Conservation (phyloP, 1,140 invertebrate genomes). For the Asobara japonica region DNA sequence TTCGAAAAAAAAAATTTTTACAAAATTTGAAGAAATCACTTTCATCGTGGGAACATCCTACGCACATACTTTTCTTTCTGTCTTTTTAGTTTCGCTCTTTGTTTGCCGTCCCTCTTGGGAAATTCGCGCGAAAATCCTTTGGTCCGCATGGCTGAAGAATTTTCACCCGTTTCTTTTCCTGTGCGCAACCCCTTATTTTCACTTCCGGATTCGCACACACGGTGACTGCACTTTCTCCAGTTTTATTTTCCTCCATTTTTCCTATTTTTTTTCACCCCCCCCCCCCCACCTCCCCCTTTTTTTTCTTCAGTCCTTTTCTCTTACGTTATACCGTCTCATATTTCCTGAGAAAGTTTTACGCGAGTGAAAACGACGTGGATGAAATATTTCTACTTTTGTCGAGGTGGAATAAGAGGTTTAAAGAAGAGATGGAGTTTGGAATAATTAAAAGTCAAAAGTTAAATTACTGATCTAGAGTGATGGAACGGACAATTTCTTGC, state of each 20-base stretch:
- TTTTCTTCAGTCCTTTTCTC: not conserved
- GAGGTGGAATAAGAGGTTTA: not conserved
- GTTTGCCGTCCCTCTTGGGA: too few species aligned
- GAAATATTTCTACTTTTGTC: slow-evolving; percentile 15
- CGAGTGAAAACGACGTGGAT: slow-evolving; percentile 2
- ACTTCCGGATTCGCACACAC: slow-evolving; percentile 24
- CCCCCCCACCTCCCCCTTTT: not conserved
- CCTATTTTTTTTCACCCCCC: not conserved
- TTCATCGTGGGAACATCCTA: too few species aligned
- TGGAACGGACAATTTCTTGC: not conserved
- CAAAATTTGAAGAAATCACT: too few species aligned
- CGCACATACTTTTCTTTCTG: too few species aligned
- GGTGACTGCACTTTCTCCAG: slow-evolving; percentile 8
- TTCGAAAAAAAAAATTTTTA: too few species aligned
- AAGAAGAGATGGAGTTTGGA: not conserved
- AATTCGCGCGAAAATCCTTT: slow-evolving; percentile 30
- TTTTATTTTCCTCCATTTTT: slow-evolving; percentile 3
- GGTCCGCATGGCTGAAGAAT: slow-evolving; percentile 21
- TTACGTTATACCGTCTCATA: not conserved
- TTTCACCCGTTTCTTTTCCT: not conserved
- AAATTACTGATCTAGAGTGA: not conserved
- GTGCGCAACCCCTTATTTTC: slow-evolving; percentile 17
- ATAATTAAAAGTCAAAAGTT: not conserved
- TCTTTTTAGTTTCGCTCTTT: too few species aligned
- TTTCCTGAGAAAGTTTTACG: slow-evolving; percentile 12